Evolutionary conservation across 2,797 vertebrate genomes (phyloP).

Genomic region (Tamandua tetradactyla): DNA sequence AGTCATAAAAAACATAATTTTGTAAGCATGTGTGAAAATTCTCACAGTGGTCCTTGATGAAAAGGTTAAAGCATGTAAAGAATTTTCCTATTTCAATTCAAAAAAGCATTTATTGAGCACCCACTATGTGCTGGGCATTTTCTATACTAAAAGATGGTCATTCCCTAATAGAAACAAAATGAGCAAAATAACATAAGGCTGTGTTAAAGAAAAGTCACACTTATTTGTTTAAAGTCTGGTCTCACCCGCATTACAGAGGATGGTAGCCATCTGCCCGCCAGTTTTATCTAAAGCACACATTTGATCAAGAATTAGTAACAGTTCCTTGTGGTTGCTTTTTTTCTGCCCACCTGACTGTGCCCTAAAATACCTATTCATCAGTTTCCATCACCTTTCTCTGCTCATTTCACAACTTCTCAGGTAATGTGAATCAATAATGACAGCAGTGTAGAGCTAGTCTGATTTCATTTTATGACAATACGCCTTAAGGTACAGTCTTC

Average conservation of each 20-base stretch:
- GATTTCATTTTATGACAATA: slow-evolving; percentile 16
- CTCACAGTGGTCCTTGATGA: not conserved
- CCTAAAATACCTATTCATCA: not conserved
- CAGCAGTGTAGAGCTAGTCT: not conserved
- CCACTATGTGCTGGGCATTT: not conserved
- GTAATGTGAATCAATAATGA: slow-evolving; percentile 42
- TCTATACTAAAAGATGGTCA: not conserved
- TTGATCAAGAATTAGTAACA: not conserved
- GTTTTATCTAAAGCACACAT: not conserved
- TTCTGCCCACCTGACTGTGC: not conserved
- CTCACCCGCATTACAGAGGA: not conserved
- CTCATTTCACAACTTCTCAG: not conserved
- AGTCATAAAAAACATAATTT: not conserved
- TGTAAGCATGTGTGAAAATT: not conserved
- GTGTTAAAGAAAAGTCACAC: not conserved
- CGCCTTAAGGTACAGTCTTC: not conserved
- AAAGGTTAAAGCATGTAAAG: not conserved
- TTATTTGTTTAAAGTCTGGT: not conserved
- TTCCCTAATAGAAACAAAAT: not conserved
- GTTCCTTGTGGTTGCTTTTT: not conserved
- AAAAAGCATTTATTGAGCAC: not conserved
- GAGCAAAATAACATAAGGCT: not conserved
- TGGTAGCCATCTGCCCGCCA: not conserved
- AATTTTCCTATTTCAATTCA: not conserved
- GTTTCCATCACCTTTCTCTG: not conserved